phyloP scores from a whole-genome alignment of 2,797 vertebrate species.

The Sebastes paucispinis region DNA sequence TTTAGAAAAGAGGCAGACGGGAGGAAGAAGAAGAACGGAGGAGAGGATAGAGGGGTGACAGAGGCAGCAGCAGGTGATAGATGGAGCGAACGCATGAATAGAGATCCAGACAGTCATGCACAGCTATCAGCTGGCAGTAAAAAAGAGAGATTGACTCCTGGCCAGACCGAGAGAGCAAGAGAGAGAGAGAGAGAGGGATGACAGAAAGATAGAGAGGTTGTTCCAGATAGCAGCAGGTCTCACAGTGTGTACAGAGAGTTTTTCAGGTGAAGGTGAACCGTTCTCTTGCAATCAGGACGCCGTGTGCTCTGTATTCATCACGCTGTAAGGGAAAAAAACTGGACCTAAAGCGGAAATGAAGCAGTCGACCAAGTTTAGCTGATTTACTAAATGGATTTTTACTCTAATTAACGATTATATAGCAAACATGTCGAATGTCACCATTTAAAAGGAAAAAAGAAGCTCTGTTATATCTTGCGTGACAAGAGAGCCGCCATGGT shows the following conservation, averaged over 20 bases:
- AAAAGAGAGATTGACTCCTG: constrained; percentile 67
- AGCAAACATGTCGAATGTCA: neutral
- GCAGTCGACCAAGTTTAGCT: neutral
- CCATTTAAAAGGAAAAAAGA: neutral
- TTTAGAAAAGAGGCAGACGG: neutral
- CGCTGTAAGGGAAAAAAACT: neutral
- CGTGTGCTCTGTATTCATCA: constrained; percentile 31
- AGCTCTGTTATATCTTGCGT: neutral
- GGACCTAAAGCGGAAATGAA: neutral
- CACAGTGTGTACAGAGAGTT: constrained; percentile 64
- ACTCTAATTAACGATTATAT: neutral
- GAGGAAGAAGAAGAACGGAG: constrained; percentile 1
- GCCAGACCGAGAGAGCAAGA: constrained; percentile 47
- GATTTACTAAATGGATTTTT: neutral
- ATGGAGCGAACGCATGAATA: constrained; percentile 73
- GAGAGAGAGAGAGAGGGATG: constrained; percentile 50
- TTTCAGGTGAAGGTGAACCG: constrained; percentile 76
- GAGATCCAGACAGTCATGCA: constrained; percentile 74
- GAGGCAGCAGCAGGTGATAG: constrained; percentile 73
- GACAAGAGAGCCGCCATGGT: neutral
- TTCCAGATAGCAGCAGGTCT: constrained; percentile 76
- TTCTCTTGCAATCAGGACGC: constrained; percentile 49
- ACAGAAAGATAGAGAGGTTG: constrained; percentile 72
- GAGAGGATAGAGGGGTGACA: constrained; percentile 39
- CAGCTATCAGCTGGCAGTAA: constrained; percentile 73